Evolutionary conservation across 1,140 invertebrate species (phyloP), one percentile per base, ranked within the genome.

Genomic region (Bombus affinis): DNA sequence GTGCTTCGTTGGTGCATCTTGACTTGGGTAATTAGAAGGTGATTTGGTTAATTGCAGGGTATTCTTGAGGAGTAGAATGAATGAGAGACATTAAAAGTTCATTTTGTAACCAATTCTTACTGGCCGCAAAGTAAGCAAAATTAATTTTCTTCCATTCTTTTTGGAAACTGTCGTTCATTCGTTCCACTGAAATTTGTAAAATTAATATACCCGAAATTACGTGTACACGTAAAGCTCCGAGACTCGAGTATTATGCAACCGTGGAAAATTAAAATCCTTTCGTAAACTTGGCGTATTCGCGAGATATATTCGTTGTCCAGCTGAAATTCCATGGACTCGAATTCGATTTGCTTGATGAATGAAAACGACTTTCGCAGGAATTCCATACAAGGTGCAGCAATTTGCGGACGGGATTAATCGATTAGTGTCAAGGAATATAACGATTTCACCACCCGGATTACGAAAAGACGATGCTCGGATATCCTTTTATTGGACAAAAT

Each of bases 371-470:
- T 74, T 81, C 84, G 71, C 37, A 44, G 62, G 62, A 81, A 81
- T 86, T 39, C 78, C 79, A 35, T 81, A 83, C 37, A 74, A 74
- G 78, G 78, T n/a, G 62, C 39, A 32, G 75, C 79, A 80, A 85
- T 85, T 85, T 85, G 79, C 77, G 53, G 62, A 13, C 39, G 22
- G 47, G 71, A 86, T 81, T 86, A 75, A 86, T 81, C 84, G 84
- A 44, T 47, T 72, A 42, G 42, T 66, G 37, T 62, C 75, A 44
- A 39, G 15, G 22, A 65, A 39, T 65, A 39, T 57, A 44, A 77
- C 53, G 83, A 85, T 79, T 80, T 71, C 83, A 42, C 22, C 42
- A 53, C 32, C 47, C 42, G 53, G 70, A 72, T 72, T 62, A 85
- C 66, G 47, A 62, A 65, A 65, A 80, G 42, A 25, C 76, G 35